Evolutionary conservation across 2,888 invertebrate genomes (phyloP).

Genomic region (Mongoloraphidia duomilia): DNA sequence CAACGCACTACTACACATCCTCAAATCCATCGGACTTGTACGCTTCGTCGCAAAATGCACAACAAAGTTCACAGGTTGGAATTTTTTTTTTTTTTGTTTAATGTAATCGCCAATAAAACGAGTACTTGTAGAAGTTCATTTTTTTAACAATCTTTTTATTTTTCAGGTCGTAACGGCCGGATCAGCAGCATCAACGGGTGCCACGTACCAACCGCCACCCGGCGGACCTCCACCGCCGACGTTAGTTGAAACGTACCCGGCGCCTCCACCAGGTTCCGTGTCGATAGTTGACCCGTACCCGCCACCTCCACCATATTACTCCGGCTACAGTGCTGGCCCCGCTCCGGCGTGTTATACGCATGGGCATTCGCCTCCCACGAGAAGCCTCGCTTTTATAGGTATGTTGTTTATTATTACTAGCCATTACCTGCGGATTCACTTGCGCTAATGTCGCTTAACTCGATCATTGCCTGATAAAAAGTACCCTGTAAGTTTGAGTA

Average conservation of each 20-base stretch:
- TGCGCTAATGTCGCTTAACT: too few relatives aligned
- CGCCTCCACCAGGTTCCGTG: conserved; percentile 28
- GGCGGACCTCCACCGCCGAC: conserved; percentile 24
- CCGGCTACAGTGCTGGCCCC: conserved; percentile 31
- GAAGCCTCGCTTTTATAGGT: conserved; percentile 49
- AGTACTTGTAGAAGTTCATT: neutral
- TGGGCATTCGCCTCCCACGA: conserved; percentile 41
- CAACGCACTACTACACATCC: conserved; percentile 35
- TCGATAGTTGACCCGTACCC: conserved; percentile 36
- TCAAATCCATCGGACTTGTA: conserved; percentile 34
- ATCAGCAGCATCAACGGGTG: conserved; percentile 29
- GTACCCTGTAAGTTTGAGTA: too few relatives aligned
- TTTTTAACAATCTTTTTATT: neutral
- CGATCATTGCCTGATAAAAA: too few relatives aligned
- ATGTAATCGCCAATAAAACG: neutral
- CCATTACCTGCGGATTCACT: too few relatives aligned
- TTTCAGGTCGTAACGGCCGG: conserved; percentile 27
- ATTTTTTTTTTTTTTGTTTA: neutral
- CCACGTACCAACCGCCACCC: conserved; percentile 30
- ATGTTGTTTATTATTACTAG: conserved; percentile 1
- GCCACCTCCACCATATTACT: conserved; percentile 40
- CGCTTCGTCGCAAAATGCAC: conserved; percentile 26
- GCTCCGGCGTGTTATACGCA: conserved; percentile 36
- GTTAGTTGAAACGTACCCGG: conserved; percentile 24
- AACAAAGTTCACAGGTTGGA: conserved; percentile 23